Evolutionary conservation across 2,113 vertebrate genomes (phyloP).

Genomic region (Cichladusa arquata): DNA sequence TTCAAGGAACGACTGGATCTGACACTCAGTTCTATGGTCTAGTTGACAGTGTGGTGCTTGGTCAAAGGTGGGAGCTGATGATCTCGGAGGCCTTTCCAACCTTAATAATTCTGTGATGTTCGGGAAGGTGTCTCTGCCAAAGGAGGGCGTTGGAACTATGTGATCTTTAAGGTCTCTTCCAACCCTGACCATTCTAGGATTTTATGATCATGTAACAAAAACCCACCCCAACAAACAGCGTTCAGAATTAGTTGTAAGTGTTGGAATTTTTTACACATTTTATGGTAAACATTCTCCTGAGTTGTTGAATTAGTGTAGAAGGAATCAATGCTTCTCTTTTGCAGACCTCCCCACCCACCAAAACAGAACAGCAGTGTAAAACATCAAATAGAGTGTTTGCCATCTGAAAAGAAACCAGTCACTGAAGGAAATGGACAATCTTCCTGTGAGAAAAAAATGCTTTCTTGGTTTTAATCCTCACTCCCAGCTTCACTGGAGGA

Average conservation of each 20-base stretch:
- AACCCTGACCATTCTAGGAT: neutral
- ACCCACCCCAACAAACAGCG: neutral
- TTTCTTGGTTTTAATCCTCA: neutral
- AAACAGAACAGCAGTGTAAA: neutral
- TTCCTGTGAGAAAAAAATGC: neutral
- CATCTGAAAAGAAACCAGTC: neutral
- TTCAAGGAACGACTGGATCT: neutral
- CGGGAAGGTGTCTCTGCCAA: neutral
- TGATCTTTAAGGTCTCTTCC: neutral
- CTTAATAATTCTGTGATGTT: neutral
- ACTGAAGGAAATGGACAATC: neutral
- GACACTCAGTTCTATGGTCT: neutral
- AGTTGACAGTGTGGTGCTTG: rapidly evolving
- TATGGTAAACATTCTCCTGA: neutral
- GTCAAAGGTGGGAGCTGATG: neutral
- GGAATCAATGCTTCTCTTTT: neutral
- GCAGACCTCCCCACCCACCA: neutral
- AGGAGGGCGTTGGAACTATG: neutral
- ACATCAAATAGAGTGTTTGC: neutral
- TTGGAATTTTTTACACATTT: neutral
- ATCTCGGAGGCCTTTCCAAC: neutral
- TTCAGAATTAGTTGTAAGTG: neutral
- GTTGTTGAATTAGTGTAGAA: neutral
- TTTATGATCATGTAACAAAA: neutral
- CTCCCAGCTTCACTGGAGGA: neutral